These are phyloP conservation scores for Diadumene lineata DNA, from an alignment of 92 coral and sea anemone species.

Conservation along the genomic window DNA sequence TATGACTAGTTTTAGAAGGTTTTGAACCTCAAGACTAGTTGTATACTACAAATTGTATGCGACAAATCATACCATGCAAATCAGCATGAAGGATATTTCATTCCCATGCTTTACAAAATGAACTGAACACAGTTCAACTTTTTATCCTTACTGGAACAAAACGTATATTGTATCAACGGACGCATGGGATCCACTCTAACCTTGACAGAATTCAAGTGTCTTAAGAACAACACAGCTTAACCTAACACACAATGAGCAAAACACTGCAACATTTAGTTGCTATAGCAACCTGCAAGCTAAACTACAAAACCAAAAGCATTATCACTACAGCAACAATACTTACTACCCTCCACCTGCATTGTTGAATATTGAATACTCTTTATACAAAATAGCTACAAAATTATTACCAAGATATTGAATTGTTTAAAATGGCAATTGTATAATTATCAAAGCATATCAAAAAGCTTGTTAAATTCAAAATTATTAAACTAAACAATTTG, in stretches of 20 bases:
- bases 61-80: too few relatives aligned
- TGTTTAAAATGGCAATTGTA: neutral
- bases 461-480: neutral
- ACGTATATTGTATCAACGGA: conserved; percentile 31
- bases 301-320: neutral
- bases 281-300: conserved; percentile 3
- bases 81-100: too few relatives aligned
- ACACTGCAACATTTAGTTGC: neutral
- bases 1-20: too few relatives aligned
- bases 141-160: conserved; percentile 45
- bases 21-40: too few relatives aligned
- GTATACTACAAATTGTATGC: too few relatives aligned
- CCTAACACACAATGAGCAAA: neutral
- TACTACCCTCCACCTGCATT: neutral
- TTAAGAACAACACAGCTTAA: conserved; percentile 5
- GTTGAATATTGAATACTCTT: too few relatives aligned
- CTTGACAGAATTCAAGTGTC: conserved; percentile 40
- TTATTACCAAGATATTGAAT: neutral
- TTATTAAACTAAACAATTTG: neutral
- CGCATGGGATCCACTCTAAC: conserved; percentile 41
- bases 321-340: neutral
- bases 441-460: neutral
- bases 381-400: too few relatives aligned
- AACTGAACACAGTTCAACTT: conserved; percentile 72
- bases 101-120: conserved; percentile 21